Base-by-base conservation (phyloP, 2,113 vertebrate species). In the Chamaetylas fuelleborni region DNA sequence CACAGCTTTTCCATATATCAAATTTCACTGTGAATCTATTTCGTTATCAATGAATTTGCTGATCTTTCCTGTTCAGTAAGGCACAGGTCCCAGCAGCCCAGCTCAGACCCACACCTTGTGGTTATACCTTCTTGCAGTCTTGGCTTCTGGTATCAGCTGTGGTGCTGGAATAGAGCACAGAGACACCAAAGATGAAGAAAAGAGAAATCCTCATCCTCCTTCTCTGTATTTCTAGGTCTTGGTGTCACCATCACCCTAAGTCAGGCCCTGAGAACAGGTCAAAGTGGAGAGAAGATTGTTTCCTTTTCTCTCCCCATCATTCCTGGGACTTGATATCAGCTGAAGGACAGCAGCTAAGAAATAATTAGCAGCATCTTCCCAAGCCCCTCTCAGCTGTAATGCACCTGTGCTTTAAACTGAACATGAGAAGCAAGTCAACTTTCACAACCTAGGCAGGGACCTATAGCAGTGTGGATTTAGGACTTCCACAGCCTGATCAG, bases 251-350 rank as follows among this genome's bases (percentile, higher is more conserved):
- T 42, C 20, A 56, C 8, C 20, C 56, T 15, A 80, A 83, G 9
- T 1, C 60, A 36, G 14, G 40, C 7, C 5, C 31, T 50, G 31
- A 23, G 14, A 81, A 91, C 3, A n/a, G 25, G 11, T 81, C 50
- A 53, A 72, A 86, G 19, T 9, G 15, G 25, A 88, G 40, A 42
- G 8, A n/a, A 76, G 11, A 33, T 29, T 0, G 0, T 15, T 31
- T 89, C 22, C 7, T 71, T 90, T 85, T 50, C 20, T 50, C 12
- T 67, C 14, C 23, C 10, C 14, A 38, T 90, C 38, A 19, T 47
- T 62, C 34, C 33, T 71, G 33, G 34, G 34, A 31, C 18, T 71
- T 88, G 47, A 22, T 29, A 71, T 47, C 56, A 70, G 9, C 45
- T 70, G 28, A 71, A 15, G 14, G 20, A 18, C 20, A 85, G 29